Evolutionary conservation across 2,888 invertebrate genomes (phyloP).

Genomic region (Eristalinus aeneus): DNA sequence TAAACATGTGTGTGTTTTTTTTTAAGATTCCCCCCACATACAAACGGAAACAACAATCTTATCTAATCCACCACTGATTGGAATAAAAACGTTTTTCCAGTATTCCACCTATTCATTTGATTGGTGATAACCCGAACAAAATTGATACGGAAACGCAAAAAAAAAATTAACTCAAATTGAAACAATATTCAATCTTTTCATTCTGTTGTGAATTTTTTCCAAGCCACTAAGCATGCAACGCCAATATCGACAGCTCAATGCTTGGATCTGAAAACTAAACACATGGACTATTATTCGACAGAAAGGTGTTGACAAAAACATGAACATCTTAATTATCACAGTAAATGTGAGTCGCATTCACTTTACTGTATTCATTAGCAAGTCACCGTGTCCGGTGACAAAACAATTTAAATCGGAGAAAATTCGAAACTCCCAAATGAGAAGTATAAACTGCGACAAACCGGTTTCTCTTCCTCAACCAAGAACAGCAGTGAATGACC

Average conservation of each 20-base stretch:
- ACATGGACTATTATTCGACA: background rate
- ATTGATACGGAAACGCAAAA: background rate
- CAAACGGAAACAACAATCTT: background rate
- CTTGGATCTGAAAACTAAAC: background rate
- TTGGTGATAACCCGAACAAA: background rate
- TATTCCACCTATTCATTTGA: background rate
- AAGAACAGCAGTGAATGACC: conserved; percentile 1
- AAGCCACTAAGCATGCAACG: background rate
- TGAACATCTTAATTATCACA: background rate
- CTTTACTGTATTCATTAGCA: background rate
- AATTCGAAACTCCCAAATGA: background rate
- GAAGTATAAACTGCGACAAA: background rate
- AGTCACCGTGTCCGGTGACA: background rate
- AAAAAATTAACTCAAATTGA: too few species aligned
- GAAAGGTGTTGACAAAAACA: background rate
- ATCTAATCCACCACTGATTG: background rate
- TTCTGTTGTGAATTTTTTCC: background rate
- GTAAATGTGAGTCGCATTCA: background rate
- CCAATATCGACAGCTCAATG: background rate
- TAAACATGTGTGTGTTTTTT: background rate
- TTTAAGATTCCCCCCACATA: background rate
- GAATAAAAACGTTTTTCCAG: background rate
- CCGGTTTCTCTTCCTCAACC: background rate
- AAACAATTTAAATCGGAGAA: background rate
- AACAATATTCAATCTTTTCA: background rate